Conservation (phyloP, 2,113 vertebrate genomes). For the zebrafish (Danio rerio) region DNA sequence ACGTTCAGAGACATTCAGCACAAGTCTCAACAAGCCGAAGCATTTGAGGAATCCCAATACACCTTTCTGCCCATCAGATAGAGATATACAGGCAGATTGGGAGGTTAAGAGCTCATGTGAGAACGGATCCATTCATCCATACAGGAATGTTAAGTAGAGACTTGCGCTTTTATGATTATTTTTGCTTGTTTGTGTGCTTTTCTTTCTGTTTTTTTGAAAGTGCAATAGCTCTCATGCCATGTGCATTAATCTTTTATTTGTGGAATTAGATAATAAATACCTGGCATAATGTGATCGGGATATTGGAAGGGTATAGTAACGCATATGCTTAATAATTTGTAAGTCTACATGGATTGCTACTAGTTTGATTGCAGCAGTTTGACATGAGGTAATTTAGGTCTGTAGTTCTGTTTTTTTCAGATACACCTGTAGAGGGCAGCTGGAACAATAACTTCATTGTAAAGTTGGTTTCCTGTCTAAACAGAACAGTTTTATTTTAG, state of each 20-base stretch:
- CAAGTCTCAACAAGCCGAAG: conserved; percentile 55
- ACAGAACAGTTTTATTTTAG: not conserved
- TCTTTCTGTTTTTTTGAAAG: not conserved
- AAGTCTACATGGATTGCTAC: too few relatives aligned
- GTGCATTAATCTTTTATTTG: not conserved
- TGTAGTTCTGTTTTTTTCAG: not conserved
- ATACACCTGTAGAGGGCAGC: not conserved
- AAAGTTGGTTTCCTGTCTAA: not conserved
- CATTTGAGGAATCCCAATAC: conserved; percentile 68
- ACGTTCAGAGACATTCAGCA: not conserved
- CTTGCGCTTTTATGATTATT: conserved; percentile 8
- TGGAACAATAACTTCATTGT: not conserved
- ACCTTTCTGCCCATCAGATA: conserved; percentile 68
- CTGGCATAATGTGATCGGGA: not conserved
- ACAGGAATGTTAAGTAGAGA: conserved; percentile 23
- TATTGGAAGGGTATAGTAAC: not conserved
- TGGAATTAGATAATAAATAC: not conserved
- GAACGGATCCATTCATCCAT: conserved; percentile 31
- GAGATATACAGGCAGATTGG: not conserved
- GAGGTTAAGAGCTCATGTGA: conserved; percentile 36
- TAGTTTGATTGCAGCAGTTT: not conserved
- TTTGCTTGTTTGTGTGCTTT: not conserved
- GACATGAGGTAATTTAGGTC: not conserved
- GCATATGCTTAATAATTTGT: too few relatives aligned
- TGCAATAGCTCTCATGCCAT: not conserved